Conservation (phyloP, 1,140 invertebrate genomes). For the Euglossa dilemma region DNA sequence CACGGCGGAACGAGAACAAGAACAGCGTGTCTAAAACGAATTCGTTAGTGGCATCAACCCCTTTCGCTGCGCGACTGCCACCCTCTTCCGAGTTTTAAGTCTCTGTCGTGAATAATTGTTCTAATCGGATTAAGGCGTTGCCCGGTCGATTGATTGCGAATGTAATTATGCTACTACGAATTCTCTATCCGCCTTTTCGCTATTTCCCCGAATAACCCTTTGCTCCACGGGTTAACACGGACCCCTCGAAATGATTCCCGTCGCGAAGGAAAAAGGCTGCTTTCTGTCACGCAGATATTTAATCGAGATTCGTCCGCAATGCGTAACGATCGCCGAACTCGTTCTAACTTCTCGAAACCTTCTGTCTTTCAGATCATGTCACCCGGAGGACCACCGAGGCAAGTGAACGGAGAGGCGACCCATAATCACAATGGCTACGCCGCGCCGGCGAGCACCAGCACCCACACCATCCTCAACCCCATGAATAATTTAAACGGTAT, state of each 20-base stretch:
- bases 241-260: background rate
- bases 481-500: slow-evolving; percentile 82
- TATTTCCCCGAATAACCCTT: background rate
- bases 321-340: background rate
- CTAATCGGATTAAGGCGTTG: slow-evolving; percentile 60
- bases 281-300: too few species aligned
- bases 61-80: slow-evolving; percentile 29
- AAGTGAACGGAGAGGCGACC: slow-evolving; percentile 77
- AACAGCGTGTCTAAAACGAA: slow-evolving; percentile 53
- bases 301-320: too few species aligned
- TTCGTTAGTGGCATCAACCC: slow-evolving; percentile 65
- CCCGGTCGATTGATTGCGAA: slow-evolving; percentile 54
- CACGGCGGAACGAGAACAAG: slow-evolving; percentile 31
- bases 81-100: slow-evolving; percentile 49
- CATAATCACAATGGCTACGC: slow-evolving; percentile 81
- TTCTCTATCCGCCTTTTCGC: slow-evolving; percentile 1
- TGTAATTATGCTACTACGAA: slow-evolving; percentile 31
- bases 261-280: background rate
- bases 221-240: background rate
- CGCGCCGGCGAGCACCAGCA: slow-evolving; percentile 75
- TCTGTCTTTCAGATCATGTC: slow-evolving; percentile 74
- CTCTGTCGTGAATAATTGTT: slow-evolving; percentile 63
- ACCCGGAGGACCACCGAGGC: slow-evolving; percentile 70
- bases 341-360: slow-evolving; percentile 42
- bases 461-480: slow-evolving; percentile 76